Conservation (phyloP, 2,113 vertebrate species). For the Alligator sinensis region DNA sequence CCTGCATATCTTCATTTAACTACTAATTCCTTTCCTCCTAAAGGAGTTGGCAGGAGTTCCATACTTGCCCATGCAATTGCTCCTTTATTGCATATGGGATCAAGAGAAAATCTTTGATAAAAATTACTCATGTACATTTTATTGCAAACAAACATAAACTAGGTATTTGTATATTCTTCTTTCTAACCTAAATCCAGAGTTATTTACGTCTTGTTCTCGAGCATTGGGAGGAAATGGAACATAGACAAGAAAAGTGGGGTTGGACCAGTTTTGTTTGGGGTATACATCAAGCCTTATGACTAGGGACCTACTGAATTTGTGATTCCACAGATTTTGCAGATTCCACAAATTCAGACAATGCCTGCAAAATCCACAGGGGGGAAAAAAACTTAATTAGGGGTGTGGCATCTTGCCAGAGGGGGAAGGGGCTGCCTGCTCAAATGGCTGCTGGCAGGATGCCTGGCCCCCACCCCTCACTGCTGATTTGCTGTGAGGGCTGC, state of each 20-base stretch:
- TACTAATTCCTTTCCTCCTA: slow-evolving; percentile 4
- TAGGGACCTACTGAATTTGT: no score
- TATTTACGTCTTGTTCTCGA: background rate
- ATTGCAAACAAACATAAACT: background rate
- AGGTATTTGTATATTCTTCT: background rate
- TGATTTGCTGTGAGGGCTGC: no score
- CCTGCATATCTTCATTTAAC: background rate
- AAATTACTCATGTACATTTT: background rate
- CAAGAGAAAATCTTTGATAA: background rate
- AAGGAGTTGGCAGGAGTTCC: background rate
- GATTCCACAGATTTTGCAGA: no score
- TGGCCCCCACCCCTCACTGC: no score
- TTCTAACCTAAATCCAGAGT: background rate
- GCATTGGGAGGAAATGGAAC: background rate
- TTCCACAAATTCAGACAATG: no score
- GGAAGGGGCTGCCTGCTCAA: no score
- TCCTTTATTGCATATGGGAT: background rate
- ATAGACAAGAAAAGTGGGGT: background rate
- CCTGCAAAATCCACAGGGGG: no score
- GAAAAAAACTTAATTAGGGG: no score
- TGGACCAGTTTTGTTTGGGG: background rate
- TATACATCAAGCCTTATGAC: no score
- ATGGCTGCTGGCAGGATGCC: no score
- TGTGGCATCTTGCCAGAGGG: no score
- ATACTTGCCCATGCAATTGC: background rate